Conservation (phyloP, 2,113 vertebrate species). For the Neogobius melanostomus region DNA sequence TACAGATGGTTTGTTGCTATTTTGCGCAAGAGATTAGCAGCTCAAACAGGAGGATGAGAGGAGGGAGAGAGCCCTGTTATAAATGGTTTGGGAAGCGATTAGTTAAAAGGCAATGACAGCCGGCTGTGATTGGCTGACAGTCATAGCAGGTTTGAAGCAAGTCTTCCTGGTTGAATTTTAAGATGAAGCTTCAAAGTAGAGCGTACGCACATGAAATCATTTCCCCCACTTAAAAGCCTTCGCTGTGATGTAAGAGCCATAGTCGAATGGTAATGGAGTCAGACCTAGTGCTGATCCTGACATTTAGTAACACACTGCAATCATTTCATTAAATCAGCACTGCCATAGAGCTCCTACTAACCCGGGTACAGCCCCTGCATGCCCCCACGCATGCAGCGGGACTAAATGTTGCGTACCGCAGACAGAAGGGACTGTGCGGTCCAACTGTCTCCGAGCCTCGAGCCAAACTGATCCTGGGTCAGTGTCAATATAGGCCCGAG, state of each 20-base stretch:
- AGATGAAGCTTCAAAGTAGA: too few relatives aligned
- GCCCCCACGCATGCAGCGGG: constrained; percentile 55
- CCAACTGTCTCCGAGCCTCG: constrained; percentile 34
- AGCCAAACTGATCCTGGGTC: constrained; percentile 44
- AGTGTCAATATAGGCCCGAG: constrained; percentile 16
- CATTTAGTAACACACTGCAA: constrained; percentile 6
- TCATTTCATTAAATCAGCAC: constrained; percentile 4
- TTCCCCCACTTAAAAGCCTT: not conserved
- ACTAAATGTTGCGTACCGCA: constrained; percentile 73
- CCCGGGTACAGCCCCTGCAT: not conserved
- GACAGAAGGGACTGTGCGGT: constrained; percentile 45
- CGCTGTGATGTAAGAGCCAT: not conserved
- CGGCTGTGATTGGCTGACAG: too few relatives aligned
- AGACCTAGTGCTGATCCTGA: not conserved
- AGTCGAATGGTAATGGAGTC: not conserved
- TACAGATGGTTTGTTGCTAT: too few relatives aligned
- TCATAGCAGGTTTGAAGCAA: too few relatives aligned
- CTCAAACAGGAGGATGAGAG: too few relatives aligned
- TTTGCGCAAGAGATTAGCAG: too few relatives aligned
- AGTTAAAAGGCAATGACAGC: too few relatives aligned
- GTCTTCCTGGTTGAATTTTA: too few relatives aligned
- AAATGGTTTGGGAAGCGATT: too few relatives aligned
- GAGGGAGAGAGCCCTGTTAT: too few relatives aligned
- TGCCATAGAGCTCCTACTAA: not conserved
- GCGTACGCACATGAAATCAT: not conserved